Percentiles rank a stretch among this genome's conserved stretches.
Evolutionary conservation across 2,797 vertebrate genomes (phyloP).

Genomic region (Pangasius krempfi): DNA sequence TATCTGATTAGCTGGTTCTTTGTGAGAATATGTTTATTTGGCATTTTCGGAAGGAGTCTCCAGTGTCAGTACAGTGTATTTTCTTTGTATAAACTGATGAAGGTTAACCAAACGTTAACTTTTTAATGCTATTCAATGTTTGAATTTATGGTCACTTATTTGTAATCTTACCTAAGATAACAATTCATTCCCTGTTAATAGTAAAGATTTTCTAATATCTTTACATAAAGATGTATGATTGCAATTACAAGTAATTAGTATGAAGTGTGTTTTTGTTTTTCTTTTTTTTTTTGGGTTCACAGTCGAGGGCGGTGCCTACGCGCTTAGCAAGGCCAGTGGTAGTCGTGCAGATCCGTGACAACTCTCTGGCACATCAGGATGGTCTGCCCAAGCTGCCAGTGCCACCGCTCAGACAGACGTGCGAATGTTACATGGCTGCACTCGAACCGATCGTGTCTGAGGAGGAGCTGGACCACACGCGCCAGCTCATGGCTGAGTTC

Average conservation of each 20-base stretch:
- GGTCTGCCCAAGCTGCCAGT: conserved; percentile 85
- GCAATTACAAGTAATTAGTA: conserved; percentile 24
- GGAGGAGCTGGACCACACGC: conserved; percentile 88
- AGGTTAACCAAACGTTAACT: background rate
- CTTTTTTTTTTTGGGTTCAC: conserved; percentile 29
- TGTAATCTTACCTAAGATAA: background rate
- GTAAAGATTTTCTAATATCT: background rate
- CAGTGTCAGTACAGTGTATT: background rate
- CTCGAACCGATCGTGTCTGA: conserved; percentile 87
- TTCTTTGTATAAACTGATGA: background rate
- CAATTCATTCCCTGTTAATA: background rate
- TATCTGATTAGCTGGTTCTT: background rate
- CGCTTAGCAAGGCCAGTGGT: conserved; percentile 77
- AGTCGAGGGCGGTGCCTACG: conserved; percentile 75
- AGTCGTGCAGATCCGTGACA: conserved; percentile 71
- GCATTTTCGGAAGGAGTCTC: background rate
- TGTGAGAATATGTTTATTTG: background rate
- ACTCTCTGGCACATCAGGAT: conserved; percentile 85
- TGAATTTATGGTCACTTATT: background rate
- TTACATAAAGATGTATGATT: too few relatives aligned
- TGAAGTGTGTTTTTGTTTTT: conserved; percentile 24
- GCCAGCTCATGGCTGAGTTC: conserved; percentile 84
- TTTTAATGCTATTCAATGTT: background rate
- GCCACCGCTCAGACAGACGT: conserved; percentile 86
- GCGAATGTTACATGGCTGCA: conserved; percentile 83